A percentile compares a stretch with the other conserved stretches of the same genome.
Evolutionary conservation across 2,113 vertebrate genomes (phyloP).

Genomic region (Seriola aureovittata): DNA sequence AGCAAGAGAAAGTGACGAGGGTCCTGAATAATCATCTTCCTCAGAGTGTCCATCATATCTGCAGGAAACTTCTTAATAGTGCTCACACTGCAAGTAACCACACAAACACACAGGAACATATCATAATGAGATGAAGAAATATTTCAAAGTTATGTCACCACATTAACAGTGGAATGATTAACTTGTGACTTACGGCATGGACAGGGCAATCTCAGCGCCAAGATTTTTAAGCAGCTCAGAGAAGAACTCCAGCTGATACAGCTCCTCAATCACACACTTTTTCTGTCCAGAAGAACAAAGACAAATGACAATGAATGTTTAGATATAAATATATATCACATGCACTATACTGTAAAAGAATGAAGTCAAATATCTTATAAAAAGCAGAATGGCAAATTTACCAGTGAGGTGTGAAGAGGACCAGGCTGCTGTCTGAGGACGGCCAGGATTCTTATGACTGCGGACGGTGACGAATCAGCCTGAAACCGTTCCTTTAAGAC

Average conservation of each 20-base stretch:
- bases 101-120: conserved; percentile 14
- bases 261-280: conserved; percentile 80
- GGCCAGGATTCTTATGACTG: conserved; percentile 66
- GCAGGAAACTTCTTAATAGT: conserved; percentile 81
- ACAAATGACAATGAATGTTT: neutral
- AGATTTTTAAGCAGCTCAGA: conserved; percentile 77
- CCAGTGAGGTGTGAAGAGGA: conserved; percentile 83
- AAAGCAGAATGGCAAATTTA: conserved; percentile 39
- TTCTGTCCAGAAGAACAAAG: conserved; percentile 73
- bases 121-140: neutral
- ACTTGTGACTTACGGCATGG: conserved; percentile 82
- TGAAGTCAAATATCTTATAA: neutral
- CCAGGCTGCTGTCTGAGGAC: conserved; percentile 78
- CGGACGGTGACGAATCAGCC: conserved; percentile 15
- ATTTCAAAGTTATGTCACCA: neutral
- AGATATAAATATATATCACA: neutral
- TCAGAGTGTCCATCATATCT: conserved; percentile 77
- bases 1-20: conserved; percentile 77
- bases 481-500: conserved; percentile 60
- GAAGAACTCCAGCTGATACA: conserved; percentile 81
- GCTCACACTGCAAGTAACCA: conserved; percentile 73
- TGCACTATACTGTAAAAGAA: neutral
- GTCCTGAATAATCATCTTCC: conserved; percentile 72
- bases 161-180: neutral
- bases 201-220: conserved; percentile 82